Evolutionary conservation across 2,113 vertebrate genomes (phyloP).

Genomic region (Eulemur rufifrons): DNA sequence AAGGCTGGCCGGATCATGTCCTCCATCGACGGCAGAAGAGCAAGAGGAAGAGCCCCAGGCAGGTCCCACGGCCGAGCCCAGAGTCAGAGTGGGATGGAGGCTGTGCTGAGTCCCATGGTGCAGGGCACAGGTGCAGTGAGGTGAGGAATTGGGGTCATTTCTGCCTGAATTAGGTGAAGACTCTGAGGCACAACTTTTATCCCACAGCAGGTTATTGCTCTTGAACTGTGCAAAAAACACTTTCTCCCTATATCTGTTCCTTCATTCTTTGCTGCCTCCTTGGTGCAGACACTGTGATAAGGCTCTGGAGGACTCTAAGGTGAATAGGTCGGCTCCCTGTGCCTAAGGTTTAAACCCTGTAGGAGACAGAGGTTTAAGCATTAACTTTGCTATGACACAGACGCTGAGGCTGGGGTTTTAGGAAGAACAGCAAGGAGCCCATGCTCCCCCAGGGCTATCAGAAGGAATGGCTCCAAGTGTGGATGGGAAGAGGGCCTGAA

Average conservation of each 20-base stretch:
- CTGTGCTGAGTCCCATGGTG: not conserved
- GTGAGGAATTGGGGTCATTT: not conserved
- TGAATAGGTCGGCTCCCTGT: not conserved
- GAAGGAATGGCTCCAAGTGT: not conserved
- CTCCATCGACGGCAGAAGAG: not conserved
- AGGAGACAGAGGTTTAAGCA: not conserved
- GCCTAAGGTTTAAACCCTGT: not conserved
- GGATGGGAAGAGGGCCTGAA: not conserved
- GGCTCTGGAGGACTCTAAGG: not conserved
- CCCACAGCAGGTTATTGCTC: not conserved
- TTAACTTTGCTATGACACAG: not conserved
- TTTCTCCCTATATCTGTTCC: not conserved
- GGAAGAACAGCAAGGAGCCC: not conserved
- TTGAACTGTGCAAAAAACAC: not conserved
- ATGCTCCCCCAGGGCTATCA: not conserved
- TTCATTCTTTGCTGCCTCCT: not conserved
- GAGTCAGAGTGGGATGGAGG: not conserved
- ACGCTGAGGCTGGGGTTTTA: not conserved
- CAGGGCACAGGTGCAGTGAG: not conserved
- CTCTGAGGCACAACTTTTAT: not conserved
- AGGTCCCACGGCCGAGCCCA: not conserved
- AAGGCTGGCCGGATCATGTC: not conserved
- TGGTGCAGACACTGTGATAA: fast-evolving
- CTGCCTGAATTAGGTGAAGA: not conserved
- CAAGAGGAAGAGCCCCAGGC: not conserved